Base-by-base conservation (phyloP, 2,888 invertebrate genomes). In the Drosophila merina region DNA sequence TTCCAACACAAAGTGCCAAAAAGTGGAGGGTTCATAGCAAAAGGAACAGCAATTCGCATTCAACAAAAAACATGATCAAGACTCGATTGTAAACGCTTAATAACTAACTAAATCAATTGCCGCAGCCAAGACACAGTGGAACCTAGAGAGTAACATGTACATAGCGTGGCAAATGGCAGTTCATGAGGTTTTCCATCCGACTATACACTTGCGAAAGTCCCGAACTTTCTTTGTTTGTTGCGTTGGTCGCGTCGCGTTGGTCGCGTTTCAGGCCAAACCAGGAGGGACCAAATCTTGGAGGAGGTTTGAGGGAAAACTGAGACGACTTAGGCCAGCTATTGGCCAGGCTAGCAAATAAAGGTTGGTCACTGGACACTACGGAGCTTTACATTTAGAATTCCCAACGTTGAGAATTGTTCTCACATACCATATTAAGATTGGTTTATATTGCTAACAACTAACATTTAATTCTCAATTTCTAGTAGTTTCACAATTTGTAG, bases 31-130 rank as follows among this genome's bases (percentile, higher is more conserved):
- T 77, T 56, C 58, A 64, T 72, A 72, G 72, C 73, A 83, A 81
- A 86, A 75, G 84, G 81, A 86, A 81, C 86, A 80, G 84, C 77
- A 77, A 74, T 79, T 81, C 54, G 51, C 76, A 73, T 54, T 66
- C 66, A 81, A 75, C 59, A 67, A 49, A 73, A 72, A 63, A 70
- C 55, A 47, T 64, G 68, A 78, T 54, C 55, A 76, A 79, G 67
- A 76, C 72, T 86, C 71, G 86, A 81, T 86, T 81, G 81, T 86
- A 81, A 84, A 86, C 76, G 78, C 80, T 83, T 81, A 81, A 73
- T 44, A 82, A 77, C 80, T 44, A 81, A 81, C 86, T 81, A 86
- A 83, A 83, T 86, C 73, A 72, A 83, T 66, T 80, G 69, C 77
- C 71, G 59, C 56, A 67, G 73, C 74, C 72, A 64, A 86, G 67